Base-by-base conservation (phyloP, 2,113 vertebrate genomes). In the Cepphus grylle region DNA sequence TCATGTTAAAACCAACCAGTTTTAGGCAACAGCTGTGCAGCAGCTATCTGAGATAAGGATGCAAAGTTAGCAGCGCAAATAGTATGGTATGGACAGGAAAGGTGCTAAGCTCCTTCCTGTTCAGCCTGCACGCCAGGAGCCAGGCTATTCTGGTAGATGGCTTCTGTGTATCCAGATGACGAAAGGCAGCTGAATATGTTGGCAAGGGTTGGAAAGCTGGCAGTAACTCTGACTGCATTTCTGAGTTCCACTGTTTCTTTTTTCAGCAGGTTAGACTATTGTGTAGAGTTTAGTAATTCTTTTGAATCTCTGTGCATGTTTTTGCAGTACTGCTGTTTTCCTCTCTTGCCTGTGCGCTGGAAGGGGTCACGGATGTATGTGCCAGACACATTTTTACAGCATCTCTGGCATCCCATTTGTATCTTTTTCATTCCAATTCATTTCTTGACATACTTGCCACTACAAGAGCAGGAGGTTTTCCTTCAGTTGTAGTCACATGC, bases 31-130 rank as follows among this genome's bases (percentile, higher is more conserved):
- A 96, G 96, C 93, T 96, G 94, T 80, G 92, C 84, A 82, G 81
- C 93, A 74, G 93, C 74, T 82, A 15, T 62, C 50, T 55, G 82
- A 73, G 90, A 90, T 95, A 95, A 93, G 92, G 72, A 43, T 66
- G 90, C 85, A 56, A 65, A 95, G 86, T 43, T 59, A 83, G 83
- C 78, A 78, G 84, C 0, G 1, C 78, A 71, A 42, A 79, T 50
- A 58, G 82, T 62, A 36, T 56, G 79, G 81, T 26, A 67, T 18
- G 92, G 87, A 62, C 93, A 90, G 81, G 91, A 80, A 88, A 94
- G 96, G 92, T 82, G 90, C 92, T 49, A 84, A 90, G 93, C 93
- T 90, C 81, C 87, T 93, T 94, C 96, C 88, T 90, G 87, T 63
- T 74, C 87, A 79, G 91, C 49, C 70, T 40, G 72, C 5, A 13